Conservation (phyloP, 2,797 vertebrate species). For the Tauraco hartlaubi region DNA sequence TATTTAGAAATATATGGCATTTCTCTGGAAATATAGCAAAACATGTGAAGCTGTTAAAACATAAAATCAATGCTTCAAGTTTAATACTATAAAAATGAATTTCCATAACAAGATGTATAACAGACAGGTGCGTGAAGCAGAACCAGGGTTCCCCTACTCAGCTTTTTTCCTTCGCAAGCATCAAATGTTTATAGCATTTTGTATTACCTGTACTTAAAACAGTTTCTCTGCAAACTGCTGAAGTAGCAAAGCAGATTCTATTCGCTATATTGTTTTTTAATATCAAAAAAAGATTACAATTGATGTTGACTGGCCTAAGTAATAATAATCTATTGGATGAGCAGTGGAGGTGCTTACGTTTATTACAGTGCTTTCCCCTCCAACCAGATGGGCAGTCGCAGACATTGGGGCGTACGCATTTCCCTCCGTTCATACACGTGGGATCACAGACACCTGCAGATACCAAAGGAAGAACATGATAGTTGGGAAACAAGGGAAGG, state of each 20-base stretch:
- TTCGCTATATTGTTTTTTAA: neutral
- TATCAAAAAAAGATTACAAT: neutral
- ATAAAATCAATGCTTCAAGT: constrained; percentile 70
- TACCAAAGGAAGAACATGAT: neutral
- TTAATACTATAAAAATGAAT: constrained; percentile 72
- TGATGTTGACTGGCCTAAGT: neutral
- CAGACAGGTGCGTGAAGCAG: constrained; percentile 15
- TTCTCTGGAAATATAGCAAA: constrained; percentile 72
- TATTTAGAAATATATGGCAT: constrained; percentile 72
- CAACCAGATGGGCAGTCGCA: constrained; percentile 86
- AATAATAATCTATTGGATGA: neutral
- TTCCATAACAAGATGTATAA: constrained; percentile 73
- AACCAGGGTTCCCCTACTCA: neutral
- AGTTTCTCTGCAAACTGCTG: neutral
- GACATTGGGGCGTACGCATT: constrained; percentile 79
- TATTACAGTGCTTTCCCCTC: constrained; percentile 78
- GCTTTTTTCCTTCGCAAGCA: neutral
- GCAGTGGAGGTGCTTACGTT: constrained; percentile 74
- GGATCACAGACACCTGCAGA: constrained; percentile 86
- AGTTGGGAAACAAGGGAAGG: neutral
- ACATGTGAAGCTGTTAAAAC: constrained; percentile 65
- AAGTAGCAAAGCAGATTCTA: neutral
- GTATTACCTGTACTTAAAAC: neutral
- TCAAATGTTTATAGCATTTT: constrained; percentile 23
- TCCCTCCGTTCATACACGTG: constrained; percentile 83